Evolutionary conservation across 2,797 vertebrate species (phyloP), one percentile per base, ranked within the genome.

Genomic region (Amblyopsis hoosieri): DNA sequence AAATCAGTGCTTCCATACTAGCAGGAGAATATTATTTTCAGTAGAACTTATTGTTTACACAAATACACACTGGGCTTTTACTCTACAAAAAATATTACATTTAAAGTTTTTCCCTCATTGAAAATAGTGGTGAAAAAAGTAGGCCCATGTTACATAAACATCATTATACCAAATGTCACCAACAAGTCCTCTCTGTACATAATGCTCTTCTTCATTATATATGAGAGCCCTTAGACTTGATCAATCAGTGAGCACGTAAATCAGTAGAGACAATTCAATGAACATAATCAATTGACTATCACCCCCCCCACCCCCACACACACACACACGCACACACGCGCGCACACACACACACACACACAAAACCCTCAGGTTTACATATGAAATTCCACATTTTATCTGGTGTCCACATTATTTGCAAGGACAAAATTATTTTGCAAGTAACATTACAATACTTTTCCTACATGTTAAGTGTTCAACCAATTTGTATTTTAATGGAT

Each of bases 1-100:
- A 71, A 76, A 19, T 83, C 78, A 85, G 84, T 81, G 81, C 85
- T 48, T 76, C 72, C 42, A 69, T 63, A 37, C 14, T 9, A 14
- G 12, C 17, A 45, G 10, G 4, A 11, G 11, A 12, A 54, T 71
- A 6, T 23, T 6, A 74, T 10, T n/a, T 62, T 72, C 47, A 67
- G 50, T 60, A 54, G 49, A 72, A 62, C 67, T 62, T 47, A 8
- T 14, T 1, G 19, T 42, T 47, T n/a, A 29, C 10, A 45, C n/a
- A 59, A 58, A 69, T 3, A 23, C 12, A 0, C 1, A 37, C 17
- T 42, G 23, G 57, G 4, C 46, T 60, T 60, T 42, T 57, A 56
- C 14, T 56, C 11, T 56, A 56, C n/a, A 56, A 57, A 57, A 52
- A 56, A 17, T 4, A 0, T 52, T 60, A 61, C 3, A 78, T 9